Conservation (phyloP, 2,797 vertebrate genomes). For the Chrysocyon brachyurus region DNA sequence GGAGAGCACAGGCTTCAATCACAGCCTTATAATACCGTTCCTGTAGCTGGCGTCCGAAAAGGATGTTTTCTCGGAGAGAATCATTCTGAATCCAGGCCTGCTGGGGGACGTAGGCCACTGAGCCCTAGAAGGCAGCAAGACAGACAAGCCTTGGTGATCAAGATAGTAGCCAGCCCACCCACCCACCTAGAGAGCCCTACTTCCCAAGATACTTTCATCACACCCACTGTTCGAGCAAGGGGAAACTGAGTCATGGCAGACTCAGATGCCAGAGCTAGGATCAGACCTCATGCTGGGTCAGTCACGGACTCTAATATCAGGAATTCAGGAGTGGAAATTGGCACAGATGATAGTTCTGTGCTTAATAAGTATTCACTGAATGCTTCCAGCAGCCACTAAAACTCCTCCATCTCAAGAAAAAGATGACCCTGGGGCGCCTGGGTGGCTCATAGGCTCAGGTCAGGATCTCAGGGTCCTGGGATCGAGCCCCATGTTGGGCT, state of each 20-base stretch:
- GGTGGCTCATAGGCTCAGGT: too few relatives aligned
- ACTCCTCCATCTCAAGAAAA: neutral
- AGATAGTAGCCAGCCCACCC: rapidly evolving
- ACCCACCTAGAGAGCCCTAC: neutral
- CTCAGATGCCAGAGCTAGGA: neutral
- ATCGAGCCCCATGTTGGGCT: too few relatives aligned
- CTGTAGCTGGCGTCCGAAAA: constrained; percentile 93
- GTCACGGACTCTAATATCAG: neutral
- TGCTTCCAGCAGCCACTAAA: neutral
- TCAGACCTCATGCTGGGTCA: neutral
- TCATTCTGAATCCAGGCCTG: constrained; percentile 99
- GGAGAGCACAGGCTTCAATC: constrained; percentile 94
- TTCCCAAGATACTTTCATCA: neutral
- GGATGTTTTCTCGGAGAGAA: constrained; percentile 95
- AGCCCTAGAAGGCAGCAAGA: constrained; percentile 89
- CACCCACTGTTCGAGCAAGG: neutral
- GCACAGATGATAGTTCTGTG: rapidly evolving
- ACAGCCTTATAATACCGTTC: constrained; percentile 92
- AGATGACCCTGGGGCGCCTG: too few relatives aligned
- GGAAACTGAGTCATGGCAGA: neutral
- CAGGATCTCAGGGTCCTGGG: too few relatives aligned
- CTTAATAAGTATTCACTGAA: neutral
- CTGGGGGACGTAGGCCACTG: constrained; percentile 96
- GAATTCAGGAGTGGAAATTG: neutral
- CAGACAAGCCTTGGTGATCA: neutral